These are phyloP conservation scores for Psettodes erumei DNA, from an alignment of 2,113 vertebrate species.

Conservation along the genomic window DNA sequence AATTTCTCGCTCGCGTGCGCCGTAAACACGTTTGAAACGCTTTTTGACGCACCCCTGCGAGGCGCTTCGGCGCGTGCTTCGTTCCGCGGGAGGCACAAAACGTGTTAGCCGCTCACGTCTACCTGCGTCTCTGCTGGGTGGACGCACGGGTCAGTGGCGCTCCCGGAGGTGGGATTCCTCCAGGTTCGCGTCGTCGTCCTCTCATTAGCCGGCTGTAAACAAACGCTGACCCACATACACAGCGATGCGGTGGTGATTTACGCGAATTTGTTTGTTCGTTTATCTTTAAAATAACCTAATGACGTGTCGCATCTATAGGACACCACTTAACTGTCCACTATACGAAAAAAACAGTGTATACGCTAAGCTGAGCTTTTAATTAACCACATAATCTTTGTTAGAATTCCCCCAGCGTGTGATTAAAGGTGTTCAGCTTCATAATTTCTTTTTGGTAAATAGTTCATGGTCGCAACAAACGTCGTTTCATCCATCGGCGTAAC, in stretches of 20 bases:
- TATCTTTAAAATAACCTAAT: not conserved
- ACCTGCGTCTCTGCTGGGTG: constrained; percentile 55
- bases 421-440: fast-evolving
- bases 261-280: not conserved
- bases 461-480: not conserved
- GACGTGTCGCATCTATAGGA: not conserved
- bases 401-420: not conserved
- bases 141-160: constrained; percentile 57
- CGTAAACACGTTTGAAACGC: constrained; percentile 40
- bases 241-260: not conserved
- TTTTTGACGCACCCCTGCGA: constrained; percentile 20
- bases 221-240: constrained; percentile 21
- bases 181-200: constrained; percentile 38
- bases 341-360: not conserved
- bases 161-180: constrained; percentile 48
- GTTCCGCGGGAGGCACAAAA: constrained; percentile 32
- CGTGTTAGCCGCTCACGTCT: constrained; percentile 48
- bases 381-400: too few species aligned
- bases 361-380: too few species aligned
- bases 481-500: not conserved
- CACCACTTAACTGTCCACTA: not conserved
- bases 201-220: constrained; percentile 33
- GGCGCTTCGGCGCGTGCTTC: constrained; percentile 2
- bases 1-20: constrained; percentile 34
- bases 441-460: not conserved